A percentile compares a stretch with the other conserved stretches of the same genome.
Evolutionary conservation across 2,797 vertebrate species (phyloP).

Genomic region (Uromys caudimaculatus): DNA sequence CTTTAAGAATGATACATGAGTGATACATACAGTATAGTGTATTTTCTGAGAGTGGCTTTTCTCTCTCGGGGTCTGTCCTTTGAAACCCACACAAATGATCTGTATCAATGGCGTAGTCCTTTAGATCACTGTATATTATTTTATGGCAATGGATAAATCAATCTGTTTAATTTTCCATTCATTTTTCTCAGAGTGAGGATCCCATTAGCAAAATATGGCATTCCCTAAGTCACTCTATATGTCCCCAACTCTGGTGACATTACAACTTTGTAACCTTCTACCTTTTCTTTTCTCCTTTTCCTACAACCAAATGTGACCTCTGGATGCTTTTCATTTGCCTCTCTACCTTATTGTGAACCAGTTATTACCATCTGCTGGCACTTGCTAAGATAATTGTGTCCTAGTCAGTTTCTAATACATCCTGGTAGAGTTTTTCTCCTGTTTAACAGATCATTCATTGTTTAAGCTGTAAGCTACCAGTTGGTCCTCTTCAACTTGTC

Average conservation of each 20-base stretch:
- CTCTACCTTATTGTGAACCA: neutral
- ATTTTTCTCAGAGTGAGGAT: neutral
- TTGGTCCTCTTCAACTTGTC: neutral
- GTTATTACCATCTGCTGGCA: neutral
- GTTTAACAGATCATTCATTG: neutral
- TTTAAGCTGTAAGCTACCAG: neutral
- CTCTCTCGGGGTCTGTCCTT: neutral
- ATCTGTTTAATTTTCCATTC: neutral
- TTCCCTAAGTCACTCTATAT: neutral
- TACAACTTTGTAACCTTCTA: neutral
- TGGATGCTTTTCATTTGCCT: neutral
- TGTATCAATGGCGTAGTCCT: neutral
- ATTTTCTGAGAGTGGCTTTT: neutral
- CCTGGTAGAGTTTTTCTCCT: neutral
- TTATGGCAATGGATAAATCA: neutral
- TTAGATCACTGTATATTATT: neutral
- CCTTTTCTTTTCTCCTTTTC: neutral
- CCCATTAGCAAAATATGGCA: neutral
- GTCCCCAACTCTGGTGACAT: neutral
- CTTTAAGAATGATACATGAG: neutral
- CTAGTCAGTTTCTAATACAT: neutral
- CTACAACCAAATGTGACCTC: neutral
- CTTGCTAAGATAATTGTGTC: neutral
- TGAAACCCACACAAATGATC: neutral
- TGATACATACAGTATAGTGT: neutral